Base-by-base conservation (phyloP, 2,888 invertebrate genomes). In the Morpho achilles region DNA sequence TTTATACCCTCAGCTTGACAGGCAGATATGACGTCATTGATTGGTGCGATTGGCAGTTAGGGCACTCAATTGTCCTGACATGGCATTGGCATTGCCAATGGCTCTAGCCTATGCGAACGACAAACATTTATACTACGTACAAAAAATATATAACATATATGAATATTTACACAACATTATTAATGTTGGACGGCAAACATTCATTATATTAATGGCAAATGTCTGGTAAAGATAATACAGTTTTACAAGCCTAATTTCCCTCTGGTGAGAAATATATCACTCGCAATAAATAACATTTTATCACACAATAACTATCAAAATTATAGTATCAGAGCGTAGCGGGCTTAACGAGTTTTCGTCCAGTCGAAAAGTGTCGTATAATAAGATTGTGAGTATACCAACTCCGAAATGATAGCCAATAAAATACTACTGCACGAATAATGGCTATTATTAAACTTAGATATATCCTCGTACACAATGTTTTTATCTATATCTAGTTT, bases 351-450 rank as follows among this genome's bases (percentile, higher is more conserved):
- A 67, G 66, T 61, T 62, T 67, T 63, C 60, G 61, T 62, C 63
- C 60, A 58, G 60, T 56, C 59, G 59, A 56, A 58, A 50, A 49
- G 62, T 58, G 56, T 65, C 67, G 69, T 73, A 76, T 75, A 77
- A 80, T 76, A 74, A 71, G 68, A 69, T 76, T 67, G 72, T 70
- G 71, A 68, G 68, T 70, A 62, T 67, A 69, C 71, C 68, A 69
- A 71, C 69, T 32, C 10, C 39, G 41, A 40, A 46, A 74, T 76
- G 75, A 77, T 72, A 66, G 73, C 66, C 69, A 73, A 75, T 78
- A 78, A 79, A 80, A 75, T 71, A 73, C 69, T 73, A 74, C 67
- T 69, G 72, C 64, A 48, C 53, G 59, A 52, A 67, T 54, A 32
- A 54, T 41, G 41, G 53, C 16, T 32, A 7, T 32, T 32, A 32